Evolutionary conservation across 2,113 vertebrate genomes (phyloP).

Genomic region (Cavia aperea): DNA sequence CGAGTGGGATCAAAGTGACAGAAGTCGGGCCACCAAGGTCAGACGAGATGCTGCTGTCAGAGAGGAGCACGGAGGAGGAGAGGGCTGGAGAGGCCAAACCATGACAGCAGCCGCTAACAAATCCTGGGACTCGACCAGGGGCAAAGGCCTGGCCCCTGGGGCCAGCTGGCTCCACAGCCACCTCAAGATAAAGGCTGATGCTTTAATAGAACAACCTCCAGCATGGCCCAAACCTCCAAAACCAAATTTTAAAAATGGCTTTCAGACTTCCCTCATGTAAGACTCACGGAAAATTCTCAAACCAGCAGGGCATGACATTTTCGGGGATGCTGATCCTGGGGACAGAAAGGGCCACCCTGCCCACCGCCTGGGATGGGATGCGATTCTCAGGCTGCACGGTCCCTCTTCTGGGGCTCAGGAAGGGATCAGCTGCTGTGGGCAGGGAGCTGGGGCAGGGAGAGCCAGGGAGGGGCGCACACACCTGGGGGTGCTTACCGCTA

Average conservation of each 20-base stretch:
- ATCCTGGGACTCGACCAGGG: fast-evolving
- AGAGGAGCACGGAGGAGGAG: fast-evolving
- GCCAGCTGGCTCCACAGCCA: background rate
- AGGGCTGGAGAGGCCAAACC: fast-evolving
- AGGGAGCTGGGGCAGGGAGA: background rate
- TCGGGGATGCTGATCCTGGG: fast-evolving
- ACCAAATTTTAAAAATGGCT: background rate
- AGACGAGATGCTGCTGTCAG: fast-evolving
- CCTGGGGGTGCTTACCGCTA: fast-evolving
- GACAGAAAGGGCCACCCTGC: background rate
- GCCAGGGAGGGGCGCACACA: too few relatives aligned
- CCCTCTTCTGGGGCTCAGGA: fast-evolving
- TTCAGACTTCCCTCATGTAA: background rate
- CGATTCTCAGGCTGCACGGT: fast-evolving
- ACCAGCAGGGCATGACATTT: background rate
- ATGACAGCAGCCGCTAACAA: fast-evolving
- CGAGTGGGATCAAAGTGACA: fast-evolving
- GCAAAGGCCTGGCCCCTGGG: background rate
- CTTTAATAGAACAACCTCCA: background rate
- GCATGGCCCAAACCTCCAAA: background rate
- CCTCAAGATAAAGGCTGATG: background rate
- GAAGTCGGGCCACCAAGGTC: background rate
- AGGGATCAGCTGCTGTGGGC: background rate
- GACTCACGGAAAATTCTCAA: background rate
- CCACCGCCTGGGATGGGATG: too few relatives aligned